phyloP scores from a whole-genome alignment of 2,797 vertebrate species.

The Lacerta agilis region DNA sequence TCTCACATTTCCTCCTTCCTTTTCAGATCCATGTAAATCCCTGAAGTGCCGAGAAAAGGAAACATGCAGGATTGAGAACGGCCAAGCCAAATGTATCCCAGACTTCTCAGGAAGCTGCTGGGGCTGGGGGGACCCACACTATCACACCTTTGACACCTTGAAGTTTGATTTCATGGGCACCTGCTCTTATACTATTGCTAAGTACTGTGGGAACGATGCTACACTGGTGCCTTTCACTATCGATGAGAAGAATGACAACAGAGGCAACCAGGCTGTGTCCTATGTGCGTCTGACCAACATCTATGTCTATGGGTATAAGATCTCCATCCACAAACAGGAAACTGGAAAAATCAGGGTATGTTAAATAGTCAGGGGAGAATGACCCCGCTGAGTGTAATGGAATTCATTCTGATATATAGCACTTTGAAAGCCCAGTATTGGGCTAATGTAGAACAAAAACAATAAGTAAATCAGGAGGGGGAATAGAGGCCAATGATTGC shows the following conservation, averaged over 20 bases:
- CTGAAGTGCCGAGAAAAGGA: conserved; percentile 75
- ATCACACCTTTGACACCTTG: conserved; percentile 76
- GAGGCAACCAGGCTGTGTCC: conserved; percentile 77
- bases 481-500: not conserved
- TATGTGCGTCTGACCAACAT: conserved; percentile 73
- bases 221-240: conserved; percentile 81
- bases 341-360: conserved; percentile 78
- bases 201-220: conserved; percentile 74
- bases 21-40: conserved; percentile 72
- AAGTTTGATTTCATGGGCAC: conserved; percentile 76
- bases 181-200: conserved; percentile 74
- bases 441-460: not conserved
- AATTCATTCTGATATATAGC: not conserved
- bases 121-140: conserved; percentile 76
- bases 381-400: not conserved
- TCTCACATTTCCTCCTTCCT: not conserved
- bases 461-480: not conserved
- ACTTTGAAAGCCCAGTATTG: not conserved
- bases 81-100: conserved; percentile 67
- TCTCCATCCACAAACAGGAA: conserved; percentile 76
- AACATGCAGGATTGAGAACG: conserved; percentile 62
- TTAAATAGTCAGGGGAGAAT: not conserved
- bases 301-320: conserved; percentile 56
- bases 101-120: conserved; percentile 65
- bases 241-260: conserved; percentile 78